These are phyloP conservation scores for Melieria crassipennis DNA, from an alignment of 2,888 invertebrate species.

Conservation along the genomic window DNA sequence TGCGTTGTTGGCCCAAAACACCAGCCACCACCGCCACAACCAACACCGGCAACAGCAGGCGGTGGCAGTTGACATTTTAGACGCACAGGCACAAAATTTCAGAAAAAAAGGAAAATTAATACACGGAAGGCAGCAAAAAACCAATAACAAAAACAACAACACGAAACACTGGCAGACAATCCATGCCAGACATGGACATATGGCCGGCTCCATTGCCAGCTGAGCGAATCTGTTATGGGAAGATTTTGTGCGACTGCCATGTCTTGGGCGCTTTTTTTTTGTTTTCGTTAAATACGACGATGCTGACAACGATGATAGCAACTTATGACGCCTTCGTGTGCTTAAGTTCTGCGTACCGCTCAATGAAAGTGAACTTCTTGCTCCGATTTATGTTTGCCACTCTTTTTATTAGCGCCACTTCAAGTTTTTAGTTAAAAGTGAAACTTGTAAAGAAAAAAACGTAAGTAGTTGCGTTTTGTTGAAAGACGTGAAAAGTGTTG, in stretches of 20 bases:
- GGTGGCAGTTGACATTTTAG: too few relatives aligned
- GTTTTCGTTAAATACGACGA: slow-evolving; percentile 1
- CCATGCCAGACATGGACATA: slow-evolving; percentile 4
- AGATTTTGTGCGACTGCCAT: too few relatives aligned
- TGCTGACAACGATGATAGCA: slow-evolving; percentile 17
- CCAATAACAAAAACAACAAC: too few relatives aligned
- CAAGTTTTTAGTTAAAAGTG: neutral
- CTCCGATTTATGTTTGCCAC: neutral
- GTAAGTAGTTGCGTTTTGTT: neutral
- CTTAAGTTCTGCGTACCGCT: neutral
- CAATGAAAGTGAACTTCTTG: slow-evolving; percentile 28
- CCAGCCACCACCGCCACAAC: too few relatives aligned
- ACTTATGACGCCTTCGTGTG: slow-evolving; percentile 4
- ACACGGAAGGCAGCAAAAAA: too few relatives aligned
- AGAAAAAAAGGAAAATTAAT: too few relatives aligned
- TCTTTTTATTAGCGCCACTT: neutral
- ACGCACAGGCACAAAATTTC: too few relatives aligned
- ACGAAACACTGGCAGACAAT: too few relatives aligned
- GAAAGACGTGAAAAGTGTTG: neutral
- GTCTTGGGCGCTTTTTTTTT: neutral
- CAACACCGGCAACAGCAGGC: too few relatives aligned
- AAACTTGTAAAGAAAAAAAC: neutral
- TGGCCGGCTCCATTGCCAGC: slow-evolving; percentile 12
- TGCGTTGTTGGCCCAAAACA: too few relatives aligned
- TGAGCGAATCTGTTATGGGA: slow-evolving; percentile 3